A percentile compares a stretch with the other conserved stretches of the same genome.
These are phyloP conservation scores for Varecia variegata DNA, from an alignment of 2,797 vertebrate genomes.

Conservation along the genomic window DNA sequence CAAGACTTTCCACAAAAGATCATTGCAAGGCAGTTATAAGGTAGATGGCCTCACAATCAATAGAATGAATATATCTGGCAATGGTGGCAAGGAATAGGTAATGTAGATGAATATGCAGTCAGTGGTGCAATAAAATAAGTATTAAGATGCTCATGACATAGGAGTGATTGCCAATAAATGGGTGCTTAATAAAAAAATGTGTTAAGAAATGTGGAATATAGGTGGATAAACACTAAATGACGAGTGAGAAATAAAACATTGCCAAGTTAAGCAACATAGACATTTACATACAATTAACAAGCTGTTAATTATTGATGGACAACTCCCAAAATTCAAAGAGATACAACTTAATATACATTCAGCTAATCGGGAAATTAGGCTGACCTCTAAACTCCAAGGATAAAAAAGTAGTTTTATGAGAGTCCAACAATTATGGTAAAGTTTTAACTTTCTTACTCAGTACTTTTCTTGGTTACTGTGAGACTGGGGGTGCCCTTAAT, in stretches of 20 bases:
- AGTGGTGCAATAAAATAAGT: background rate
- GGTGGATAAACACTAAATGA: constrained; percentile 57
- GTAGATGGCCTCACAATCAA: constrained; percentile 17
- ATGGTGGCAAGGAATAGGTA: background rate
- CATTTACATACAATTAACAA: constrained; percentile 70
- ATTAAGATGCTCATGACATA: background rate
- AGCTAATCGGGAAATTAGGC: constrained; percentile 51
- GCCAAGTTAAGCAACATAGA: constrained; percentile 62
- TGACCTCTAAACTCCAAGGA: constrained; percentile 43
- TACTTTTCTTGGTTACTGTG: background rate
- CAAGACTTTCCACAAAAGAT: background rate
- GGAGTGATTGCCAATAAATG: background rate
- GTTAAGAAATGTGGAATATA: constrained; percentile 58
- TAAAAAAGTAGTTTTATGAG: constrained; percentile 25
- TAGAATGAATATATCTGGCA: background rate
- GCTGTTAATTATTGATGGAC: constrained; percentile 71
- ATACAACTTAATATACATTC: constrained; percentile 44
- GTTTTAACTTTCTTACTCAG: constrained; percentile 21
- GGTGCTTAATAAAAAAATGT: background rate
- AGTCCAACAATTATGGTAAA: constrained; percentile 39
- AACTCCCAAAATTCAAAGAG: constrained; percentile 54
- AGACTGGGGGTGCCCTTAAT: background rate
- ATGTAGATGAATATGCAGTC: background rate
- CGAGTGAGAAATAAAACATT: constrained; percentile 75
- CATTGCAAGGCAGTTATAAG: background rate